Base-by-base conservation (phyloP, 2,797 vertebrate species). In the Sarcoramphus papa region DNA sequence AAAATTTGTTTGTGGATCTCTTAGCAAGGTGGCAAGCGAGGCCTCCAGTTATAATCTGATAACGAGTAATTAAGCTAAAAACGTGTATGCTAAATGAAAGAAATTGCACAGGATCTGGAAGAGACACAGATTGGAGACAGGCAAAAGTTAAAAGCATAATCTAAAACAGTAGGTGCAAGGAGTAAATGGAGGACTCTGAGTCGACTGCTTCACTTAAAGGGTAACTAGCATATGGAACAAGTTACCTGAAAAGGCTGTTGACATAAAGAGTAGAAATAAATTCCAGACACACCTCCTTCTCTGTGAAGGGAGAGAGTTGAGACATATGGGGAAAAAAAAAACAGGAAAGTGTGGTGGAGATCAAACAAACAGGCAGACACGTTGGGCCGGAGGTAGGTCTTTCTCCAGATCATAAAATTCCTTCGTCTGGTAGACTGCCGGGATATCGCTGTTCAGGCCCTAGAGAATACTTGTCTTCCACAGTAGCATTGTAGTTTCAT, bases 221-320 rank as follows among this genome's bases (percentile, higher is more conserved):
- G 31, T 88, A 90, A 88, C 82, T 57, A 53, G 51, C 86, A 88
- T 94, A 73, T 96, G 92, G 88, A 96, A 96, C 41, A 92, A 78
- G 72, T 96, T 97, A 92, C 79, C 92, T 81, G 78, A 50, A 63
- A 95, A 81, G 60, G 28, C 77, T 68, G 37, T 88, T 94, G 92
- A 76, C 62, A 67, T 76, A 82, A 68, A 79, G 64, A 75, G 24
- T 41, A 85, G 79, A 95, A 95, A 94, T 94, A 62, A 95, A 91
- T 96, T 96, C 93, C 96, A 95, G 87, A 67, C 47, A 73, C 86
- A 65, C 47, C 53, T 62, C 54, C 2, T 73, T 64, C 40, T 63
- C 62, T 62, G 3, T 33, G 68, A 84, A 84, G 78, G 7, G 68
- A 57, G 60, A 47, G 35, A 75, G 41, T 56, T 88, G 35, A 87